These are phyloP conservation scores for Lethocerus indicus DNA, from an alignment of 1,140 invertebrate species.

Conservation along the genomic window DNA sequence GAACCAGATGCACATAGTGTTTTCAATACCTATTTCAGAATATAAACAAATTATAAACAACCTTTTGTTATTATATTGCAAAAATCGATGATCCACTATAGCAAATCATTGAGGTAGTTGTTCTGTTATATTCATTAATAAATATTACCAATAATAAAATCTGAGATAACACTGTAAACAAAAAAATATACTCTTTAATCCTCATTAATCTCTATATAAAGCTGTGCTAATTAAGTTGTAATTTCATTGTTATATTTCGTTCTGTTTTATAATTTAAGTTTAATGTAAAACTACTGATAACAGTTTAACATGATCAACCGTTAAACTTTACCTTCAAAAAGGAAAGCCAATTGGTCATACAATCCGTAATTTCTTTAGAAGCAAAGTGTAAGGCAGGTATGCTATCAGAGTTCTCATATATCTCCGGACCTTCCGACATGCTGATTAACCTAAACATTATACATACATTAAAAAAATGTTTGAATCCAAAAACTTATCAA, in stretches of 20 bases:
- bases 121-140: too few species aligned
- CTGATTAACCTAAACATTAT: constrained; percentile 13
- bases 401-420: constrained; percentile 8
- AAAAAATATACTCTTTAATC: too few species aligned
- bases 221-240: too few species aligned
- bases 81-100: background rate
- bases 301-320: too few species aligned
- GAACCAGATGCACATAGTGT: constrained; percentile 38
- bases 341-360: constrained; percentile 40
- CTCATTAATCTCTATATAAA: too few species aligned
- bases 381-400: constrained; percentile 8
- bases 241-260: too few species aligned
- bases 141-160: too few species aligned
- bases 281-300: too few species aligned
- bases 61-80: background rate
- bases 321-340: constrained; percentile 36
- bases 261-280: too few species aligned
- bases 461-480: background rate
- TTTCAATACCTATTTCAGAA: constrained; percentile 33
- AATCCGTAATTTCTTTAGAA: constrained; percentile 33
- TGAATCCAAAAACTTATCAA: background rate
- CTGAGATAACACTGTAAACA: too few species aligned
- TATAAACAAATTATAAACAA: background rate
- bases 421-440: constrained; percentile 15
- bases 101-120: too few species aligned